These are phyloP conservation scores for Coreoperca whiteheadi DNA, from an alignment of 2,113 vertebrate species.

Conservation along the genomic window DNA sequence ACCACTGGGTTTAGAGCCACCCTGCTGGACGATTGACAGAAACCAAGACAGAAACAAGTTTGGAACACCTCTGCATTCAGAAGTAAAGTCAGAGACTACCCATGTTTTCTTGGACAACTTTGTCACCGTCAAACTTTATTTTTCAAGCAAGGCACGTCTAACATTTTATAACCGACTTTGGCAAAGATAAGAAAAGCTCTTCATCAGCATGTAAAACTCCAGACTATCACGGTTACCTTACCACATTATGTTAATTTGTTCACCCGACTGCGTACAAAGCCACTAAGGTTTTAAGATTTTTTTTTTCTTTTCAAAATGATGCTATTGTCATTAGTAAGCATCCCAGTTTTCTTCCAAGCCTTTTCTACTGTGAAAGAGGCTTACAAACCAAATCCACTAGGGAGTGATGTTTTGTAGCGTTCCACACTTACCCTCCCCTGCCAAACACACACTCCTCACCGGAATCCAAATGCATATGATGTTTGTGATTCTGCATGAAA, in stretches of 20 bases:
- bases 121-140: background rate
- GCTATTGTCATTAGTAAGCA: conserved; percentile 71
- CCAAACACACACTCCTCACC: conserved; percentile 50
- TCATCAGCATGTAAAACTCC: conserved; percentile 18
- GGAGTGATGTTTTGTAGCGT: conserved; percentile 61
- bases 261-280: conserved; percentile 32
- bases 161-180: background rate
- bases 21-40: conserved; percentile 7
- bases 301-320: conserved; percentile 22
- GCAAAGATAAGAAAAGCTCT: conserved; percentile 10
- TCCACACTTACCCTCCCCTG: conserved; percentile 21
- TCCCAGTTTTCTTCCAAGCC: conserved; percentile 49
- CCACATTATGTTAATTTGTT: conserved; percentile 46
- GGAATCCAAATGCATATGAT: conserved; percentile 51
- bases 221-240: conserved; percentile 24
- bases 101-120: background rate
- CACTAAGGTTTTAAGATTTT: conserved; percentile 36
- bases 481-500: conserved; percentile 56
- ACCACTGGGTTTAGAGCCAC: conserved; percentile 22
- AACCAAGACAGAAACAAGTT: background rate
- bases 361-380: conserved; percentile 66
- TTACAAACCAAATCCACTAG: conserved; percentile 67
- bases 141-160: background rate
- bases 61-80: background rate
- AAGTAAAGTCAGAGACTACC: background rate